These are phyloP conservation scores for Aulostomus chinensis DNA, from an alignment of 2,797 vertebrate genomes.

Conservation along the genomic window DNA sequence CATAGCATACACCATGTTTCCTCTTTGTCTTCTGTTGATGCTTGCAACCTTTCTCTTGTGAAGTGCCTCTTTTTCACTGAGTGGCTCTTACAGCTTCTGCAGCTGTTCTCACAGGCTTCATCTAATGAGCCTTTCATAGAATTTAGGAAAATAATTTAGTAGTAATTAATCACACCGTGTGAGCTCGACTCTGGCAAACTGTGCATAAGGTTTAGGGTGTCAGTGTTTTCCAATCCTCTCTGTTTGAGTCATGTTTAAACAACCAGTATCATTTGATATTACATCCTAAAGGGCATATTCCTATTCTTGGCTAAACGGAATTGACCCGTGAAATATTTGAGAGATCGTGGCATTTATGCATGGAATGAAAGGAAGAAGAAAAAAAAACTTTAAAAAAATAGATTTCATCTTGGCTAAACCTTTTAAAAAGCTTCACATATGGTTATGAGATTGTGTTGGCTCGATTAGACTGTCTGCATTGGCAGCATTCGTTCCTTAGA, in stretches of 20 bases:
- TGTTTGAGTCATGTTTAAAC: neutral
- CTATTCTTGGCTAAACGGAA: neutral
- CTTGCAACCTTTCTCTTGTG: constrained; percentile 2
- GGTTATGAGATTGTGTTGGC: no score
- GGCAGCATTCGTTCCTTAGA: no score
- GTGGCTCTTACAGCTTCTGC: constrained; percentile 12
- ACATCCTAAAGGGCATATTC: neutral
- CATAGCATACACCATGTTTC: no score
- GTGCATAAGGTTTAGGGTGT: constrained; percentile 29
- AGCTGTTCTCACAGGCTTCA: constrained; percentile 27
- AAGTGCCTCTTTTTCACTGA: constrained; percentile 4
- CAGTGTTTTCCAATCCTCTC: neutral
- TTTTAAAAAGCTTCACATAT: no score
- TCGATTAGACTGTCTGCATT: no score
- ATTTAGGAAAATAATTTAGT: constrained; percentile 35
- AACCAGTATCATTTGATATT: neutral
- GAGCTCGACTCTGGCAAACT: constrained; percentile 17
- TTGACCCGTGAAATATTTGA: constrained; percentile 3
- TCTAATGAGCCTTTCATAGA: constrained; percentile 38
- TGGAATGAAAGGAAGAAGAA: neutral
- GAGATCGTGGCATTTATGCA: neutral
- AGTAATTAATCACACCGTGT: constrained; percentile 44
- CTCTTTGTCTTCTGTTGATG: neutral
- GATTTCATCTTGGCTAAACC: constrained; percentile 2
- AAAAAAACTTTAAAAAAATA: constrained; percentile 13